These are phyloP conservation scores for Gonatopus flavifemur DNA, from an alignment of 1,140 invertebrate genomes.

Conservation along the genomic window DNA sequence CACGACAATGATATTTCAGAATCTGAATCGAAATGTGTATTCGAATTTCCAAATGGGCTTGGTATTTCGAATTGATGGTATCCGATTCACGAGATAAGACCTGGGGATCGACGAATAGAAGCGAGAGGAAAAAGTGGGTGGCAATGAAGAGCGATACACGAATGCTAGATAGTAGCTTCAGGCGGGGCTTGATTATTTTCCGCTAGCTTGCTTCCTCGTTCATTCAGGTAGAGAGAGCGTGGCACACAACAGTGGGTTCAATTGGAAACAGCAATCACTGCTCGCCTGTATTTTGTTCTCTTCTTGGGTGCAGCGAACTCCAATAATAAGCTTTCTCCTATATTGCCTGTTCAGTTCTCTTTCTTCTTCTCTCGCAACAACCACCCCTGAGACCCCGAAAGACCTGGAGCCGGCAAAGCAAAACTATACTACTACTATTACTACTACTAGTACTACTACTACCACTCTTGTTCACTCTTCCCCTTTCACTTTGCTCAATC, in stretches of 20 bases:
- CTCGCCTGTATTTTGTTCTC: conserved; percentile 59
- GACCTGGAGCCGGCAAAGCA: conserved; percentile 21
- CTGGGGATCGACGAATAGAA: too few relatives aligned
- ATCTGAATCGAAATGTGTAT: too few relatives aligned
- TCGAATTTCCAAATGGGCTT: too few relatives aligned
- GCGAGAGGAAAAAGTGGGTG: neutral
- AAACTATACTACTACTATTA: conserved; percentile 22
- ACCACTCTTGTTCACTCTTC: neutral
- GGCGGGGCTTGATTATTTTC: conserved; percentile 60
- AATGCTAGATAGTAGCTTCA: conserved; percentile 50
- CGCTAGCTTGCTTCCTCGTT: conserved; percentile 59
- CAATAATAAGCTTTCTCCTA: conserved; percentile 61
- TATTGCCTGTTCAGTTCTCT: conserved; percentile 55
- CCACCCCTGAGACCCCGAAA: conserved; percentile 21
- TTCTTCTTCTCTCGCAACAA: conserved; percentile 23
- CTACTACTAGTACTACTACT: conserved; percentile 11
- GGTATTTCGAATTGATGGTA: too few relatives aligned
- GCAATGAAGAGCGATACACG: conserved; percentile 24
- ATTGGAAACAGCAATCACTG: conserved; percentile 61
- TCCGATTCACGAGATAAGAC: too few relatives aligned
- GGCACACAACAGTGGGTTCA: conserved; percentile 53
- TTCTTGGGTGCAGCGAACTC: conserved; percentile 54
- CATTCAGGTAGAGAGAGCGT: conserved; percentile 56
- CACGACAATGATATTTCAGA: too few relatives aligned
- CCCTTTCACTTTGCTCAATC: neutral